These are phyloP conservation scores for Allobates femoralis DNA, from an alignment of 2,797 vertebrate genomes.

Conservation along the genomic window DNA sequence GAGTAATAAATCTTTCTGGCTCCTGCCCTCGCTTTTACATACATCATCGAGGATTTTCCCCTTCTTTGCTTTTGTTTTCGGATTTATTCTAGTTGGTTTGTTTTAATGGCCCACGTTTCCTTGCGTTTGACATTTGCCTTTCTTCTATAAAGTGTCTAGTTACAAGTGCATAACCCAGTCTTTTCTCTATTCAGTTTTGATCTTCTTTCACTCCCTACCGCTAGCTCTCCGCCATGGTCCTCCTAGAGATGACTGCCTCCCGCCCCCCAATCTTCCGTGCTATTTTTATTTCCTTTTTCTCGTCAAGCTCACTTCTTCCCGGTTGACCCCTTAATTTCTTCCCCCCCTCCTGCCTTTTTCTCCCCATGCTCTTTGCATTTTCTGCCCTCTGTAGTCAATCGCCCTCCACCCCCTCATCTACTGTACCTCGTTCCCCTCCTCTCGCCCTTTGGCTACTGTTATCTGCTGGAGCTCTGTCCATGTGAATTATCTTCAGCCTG, in stretches of 20 bases:
- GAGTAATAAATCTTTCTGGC: not conserved
- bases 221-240: not conserved
- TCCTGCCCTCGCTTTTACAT: not conserved
- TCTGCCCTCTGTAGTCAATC: not conserved
- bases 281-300: not conserved
- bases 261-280: not conserved
- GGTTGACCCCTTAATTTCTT: not conserved
- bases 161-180: constrained; percentile 25
- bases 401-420: not conserved
- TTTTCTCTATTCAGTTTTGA: constrained; percentile 9
- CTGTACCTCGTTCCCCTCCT: constrained; percentile 39
- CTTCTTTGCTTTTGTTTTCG: constrained; percentile 20
- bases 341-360: not conserved
- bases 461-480: constrained; percentile 84
- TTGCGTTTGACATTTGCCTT: constrained; percentile 9
- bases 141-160: not conserved
- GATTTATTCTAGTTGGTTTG: constrained; percentile 8
- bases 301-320: not conserved
- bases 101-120: not conserved
- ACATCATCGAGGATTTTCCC: not conserved
- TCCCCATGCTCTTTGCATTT: constrained; percentile 20
- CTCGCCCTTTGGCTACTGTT: constrained; percentile 53
- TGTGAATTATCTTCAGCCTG: constrained; percentile 88
- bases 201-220: not conserved
- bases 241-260: not conserved